Evolutionary conservation across 2,888 invertebrate genomes (phyloP).

Genomic region (Hirudinaria manillensis): DNA sequence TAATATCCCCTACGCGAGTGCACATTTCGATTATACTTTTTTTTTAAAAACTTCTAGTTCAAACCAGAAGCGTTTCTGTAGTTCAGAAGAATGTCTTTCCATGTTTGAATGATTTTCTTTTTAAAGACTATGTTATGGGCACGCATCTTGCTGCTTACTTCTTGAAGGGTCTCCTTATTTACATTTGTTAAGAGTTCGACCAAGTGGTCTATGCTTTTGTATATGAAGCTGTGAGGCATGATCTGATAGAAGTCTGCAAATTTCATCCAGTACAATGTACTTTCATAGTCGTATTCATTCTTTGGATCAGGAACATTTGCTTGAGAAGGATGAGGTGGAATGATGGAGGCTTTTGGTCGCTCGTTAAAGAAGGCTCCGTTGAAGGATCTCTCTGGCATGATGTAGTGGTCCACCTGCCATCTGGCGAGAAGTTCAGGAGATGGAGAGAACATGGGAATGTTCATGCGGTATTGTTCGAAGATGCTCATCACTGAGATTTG

Average conservation of each 20-base stretch:
- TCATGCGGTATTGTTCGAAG: slow-evolving; percentile 38
- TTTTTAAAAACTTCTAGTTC: too few relatives aligned
- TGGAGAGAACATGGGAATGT: slow-evolving; percentile 38
- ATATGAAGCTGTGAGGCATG: slow-evolving; percentile 32
- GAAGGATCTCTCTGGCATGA: slow-evolving; percentile 36
- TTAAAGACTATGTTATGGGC: slow-evolving; percentile 31
- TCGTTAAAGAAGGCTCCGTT: slow-evolving; percentile 17
- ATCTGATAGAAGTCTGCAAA: slow-evolving; percentile 35
- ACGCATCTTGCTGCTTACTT: slow-evolving; percentile 33
- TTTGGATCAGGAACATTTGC: slow-evolving; percentile 34
- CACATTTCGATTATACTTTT: too few relatives aligned
- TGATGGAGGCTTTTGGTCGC: slow-evolving; percentile 25
- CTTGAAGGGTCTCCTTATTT: not conserved
- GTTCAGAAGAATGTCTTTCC: slow-evolving; percentile 29
- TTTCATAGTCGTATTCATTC: slow-evolving; percentile 30
- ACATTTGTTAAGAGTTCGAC: slow-evolving; percentile 30
- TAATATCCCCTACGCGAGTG: too few relatives aligned
- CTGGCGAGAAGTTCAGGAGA: slow-evolving; percentile 32
- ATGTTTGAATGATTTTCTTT: slow-evolving; percentile 27
- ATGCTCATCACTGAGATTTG: slow-evolving; percentile 37
- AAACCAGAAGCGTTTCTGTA: not conserved
- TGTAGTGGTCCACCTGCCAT: slow-evolving; percentile 35
- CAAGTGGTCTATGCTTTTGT: slow-evolving; percentile 33
- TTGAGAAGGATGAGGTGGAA: slow-evolving; percentile 48
- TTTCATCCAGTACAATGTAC: slow-evolving; percentile 35